Evolutionary conservation across 2,888 invertebrate genomes (phyloP), one percentile per base, ranked within the genome.

Genomic region (Trypoxylon attenuatum): DNA sequence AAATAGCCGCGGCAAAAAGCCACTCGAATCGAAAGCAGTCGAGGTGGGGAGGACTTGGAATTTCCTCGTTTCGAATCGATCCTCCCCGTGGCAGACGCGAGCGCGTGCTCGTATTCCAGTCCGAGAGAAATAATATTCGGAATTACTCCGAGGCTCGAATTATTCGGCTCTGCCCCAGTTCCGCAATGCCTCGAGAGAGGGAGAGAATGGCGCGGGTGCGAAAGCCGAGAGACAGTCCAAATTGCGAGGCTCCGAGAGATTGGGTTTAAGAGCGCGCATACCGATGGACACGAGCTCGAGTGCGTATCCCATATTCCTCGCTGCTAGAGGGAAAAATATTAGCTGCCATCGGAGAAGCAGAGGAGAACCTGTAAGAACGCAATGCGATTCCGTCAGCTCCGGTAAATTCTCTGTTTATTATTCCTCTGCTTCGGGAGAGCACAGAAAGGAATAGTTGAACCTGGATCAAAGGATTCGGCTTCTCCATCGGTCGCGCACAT

Each of bases 381-480:
- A 50, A 52, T 47, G 46, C 13, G 50, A 43, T n/a, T 49, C 49
- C 45, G 63, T 56, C 63, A 10, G 42, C 33, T 16, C 33, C 22
- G n/a, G 42, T 41, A 38, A 13, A 16, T 18, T 15, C 16, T 19
- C 23, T 16, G 13, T 15, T 23, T 10, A 42, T 50, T 58, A n/a
- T n/a, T n/a, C n/a, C n/a, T n/a, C n/a, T n/a, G n/a, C n/a, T n/a
- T n/a, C n/a, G n/a, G n/a, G n/a, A n/a, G n/a, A n/a, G n/a, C n/a
- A n/a, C n/a, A n/a, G n/a, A n/a, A n/a, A n/a, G n/a, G n/a, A n/a
- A n/a, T n/a, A n/a, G n/a, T n/a, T n/a, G n/a, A n/a, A n/a, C n/a
- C n/a, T n/a, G n/a, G n/a, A n/a, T 67, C 63, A 67, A 64, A 63
- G 54, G 66, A 63, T 66, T 57, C 41, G 45, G 38, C 50, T 27